Evolutionary conservation across 2,113 vertebrate species (phyloP).

Genomic region (Sterna hirundo): DNA sequence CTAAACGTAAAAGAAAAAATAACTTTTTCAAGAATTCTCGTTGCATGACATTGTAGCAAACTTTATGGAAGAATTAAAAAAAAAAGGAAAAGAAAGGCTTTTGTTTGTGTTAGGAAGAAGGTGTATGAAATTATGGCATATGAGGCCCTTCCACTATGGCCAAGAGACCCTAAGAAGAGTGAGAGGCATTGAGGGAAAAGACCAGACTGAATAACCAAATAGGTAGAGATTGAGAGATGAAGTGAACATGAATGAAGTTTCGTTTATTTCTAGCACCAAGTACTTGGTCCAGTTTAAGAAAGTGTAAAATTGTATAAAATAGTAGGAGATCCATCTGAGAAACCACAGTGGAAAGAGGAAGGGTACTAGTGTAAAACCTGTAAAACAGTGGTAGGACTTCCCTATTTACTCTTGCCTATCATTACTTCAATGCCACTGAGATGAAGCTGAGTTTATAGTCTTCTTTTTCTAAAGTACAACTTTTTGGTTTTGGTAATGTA

Average conservation of each 20-base stretch:
- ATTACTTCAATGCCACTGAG: neutral
- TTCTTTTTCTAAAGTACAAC: neutral
- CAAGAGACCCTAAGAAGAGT: neutral
- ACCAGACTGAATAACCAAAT: neutral
- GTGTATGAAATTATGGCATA: neutral
- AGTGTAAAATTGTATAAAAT: neutral
- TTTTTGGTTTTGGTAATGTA: neutral
- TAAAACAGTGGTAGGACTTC: neutral
- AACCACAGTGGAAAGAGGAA: neutral
- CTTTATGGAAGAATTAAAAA: neutral
- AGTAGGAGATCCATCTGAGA: neutral
- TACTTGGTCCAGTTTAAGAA: neutral
- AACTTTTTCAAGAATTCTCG: neutral
- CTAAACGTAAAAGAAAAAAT: neutral
- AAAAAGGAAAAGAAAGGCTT: neutral
- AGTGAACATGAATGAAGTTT: neutral
- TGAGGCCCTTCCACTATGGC: neutral
- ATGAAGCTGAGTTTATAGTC: neutral
- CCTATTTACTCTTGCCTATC: neutral
- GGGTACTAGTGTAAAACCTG: neutral
- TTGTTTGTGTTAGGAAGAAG: neutral
- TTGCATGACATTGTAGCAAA: neutral
- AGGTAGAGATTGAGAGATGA: neutral
- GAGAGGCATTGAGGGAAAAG: neutral
- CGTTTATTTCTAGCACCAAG: neutral